Evolutionary conservation across 2,888 invertebrate species (phyloP), one percentile per base, ranked within the genome.

Genomic region (Scelioninae gen. 2): DNA sequence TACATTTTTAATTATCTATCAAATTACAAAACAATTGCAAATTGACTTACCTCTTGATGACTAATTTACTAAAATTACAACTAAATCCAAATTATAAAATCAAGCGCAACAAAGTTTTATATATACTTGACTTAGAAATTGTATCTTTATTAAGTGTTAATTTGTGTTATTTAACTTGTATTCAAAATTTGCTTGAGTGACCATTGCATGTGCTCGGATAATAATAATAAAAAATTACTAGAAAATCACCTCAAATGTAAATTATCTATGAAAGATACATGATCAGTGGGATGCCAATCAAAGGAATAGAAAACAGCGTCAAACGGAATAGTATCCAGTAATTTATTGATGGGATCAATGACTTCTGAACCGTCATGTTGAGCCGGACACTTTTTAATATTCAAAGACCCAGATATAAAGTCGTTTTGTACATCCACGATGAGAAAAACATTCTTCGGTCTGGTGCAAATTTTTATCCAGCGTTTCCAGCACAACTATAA

Each of bases 381-480:
- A 13, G 97, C 96, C 73, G 95, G 94, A 87, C 96, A 96, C 83
- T 96, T 92, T 87, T 94, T 94, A 83, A 98, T 94, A 86, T 96
- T 94, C 80, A 98, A 90, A 5, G 96, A 94, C 41, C 98, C 98
- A 61, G 93, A 92, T 84, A 98, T 96, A 88, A 98, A 98, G 88
- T 98, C 98, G 87, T 98, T 98, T 89, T 98, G 98, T 22, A 98
- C 97, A 86, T 98, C 98, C 75, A 98, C 96, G 72, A 98, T 91
- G 75, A 98, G 89, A 85, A 98, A 93, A 18, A 94, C 97, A 84
- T 92, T 93, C 78, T 94, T 92, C 13, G 96, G 96, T 60, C 94
- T 91, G 2, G 85, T 84, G 75, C 84, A 85, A 81, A 93, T 92
- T 90, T 95, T 95, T 75, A 96, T 94, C 95, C 95, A 96, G 81